Evolutionary conservation across 2,888 invertebrate genomes (phyloP), one percentile per base, ranked within the genome.

Genomic region (Eretmocerus hayati): DNA sequence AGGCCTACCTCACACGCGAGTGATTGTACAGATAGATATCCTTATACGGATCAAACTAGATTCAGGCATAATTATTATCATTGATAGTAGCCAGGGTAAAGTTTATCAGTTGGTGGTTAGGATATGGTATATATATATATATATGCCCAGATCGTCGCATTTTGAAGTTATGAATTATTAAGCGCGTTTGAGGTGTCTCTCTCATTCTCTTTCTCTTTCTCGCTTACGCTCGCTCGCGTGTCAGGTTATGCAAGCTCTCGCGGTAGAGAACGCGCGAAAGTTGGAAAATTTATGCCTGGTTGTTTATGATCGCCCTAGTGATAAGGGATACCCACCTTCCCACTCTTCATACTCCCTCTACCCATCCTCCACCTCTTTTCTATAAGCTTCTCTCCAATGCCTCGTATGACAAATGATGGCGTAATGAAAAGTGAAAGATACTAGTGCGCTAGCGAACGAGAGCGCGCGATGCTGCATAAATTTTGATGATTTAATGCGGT

Each of bases 401-500:
- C n/a, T 11, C 20, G 63, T 65, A 67, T 70, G 71, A 71, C 70
- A 69, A 69, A 71, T 69, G 70, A 71, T 70, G 65, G 65, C 65
- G 65, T 70, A 71, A 70, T 71, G 71, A 71, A 71, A 71, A 71
- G 70, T 71, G 69, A 71, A 70, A 70, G 71, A 71, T 70, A 71
- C 70, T 64, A 66, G 63, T 61, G 42, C 47, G 35, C 8, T 19
- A n/a, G 33, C 33, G 60, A 56, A 54, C 6, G 56, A 59, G 58
- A 9, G 16, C 15, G 33, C 15, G 42, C 16, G 22, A n/a, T n/a
- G n/a, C 60, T 64, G 69, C 67, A 71, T 71, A 71, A 71, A 71
- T 71, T 71, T 69, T 65, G 68, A 71, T 71, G 71, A 71, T 71
- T 71, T 71, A 71, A 66, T 66, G 67, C 65, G 64, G 62, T 15